Evolutionary conservation across 2,113 vertebrate genomes (phyloP).

Genomic region (Australoheros scitulus): DNA sequence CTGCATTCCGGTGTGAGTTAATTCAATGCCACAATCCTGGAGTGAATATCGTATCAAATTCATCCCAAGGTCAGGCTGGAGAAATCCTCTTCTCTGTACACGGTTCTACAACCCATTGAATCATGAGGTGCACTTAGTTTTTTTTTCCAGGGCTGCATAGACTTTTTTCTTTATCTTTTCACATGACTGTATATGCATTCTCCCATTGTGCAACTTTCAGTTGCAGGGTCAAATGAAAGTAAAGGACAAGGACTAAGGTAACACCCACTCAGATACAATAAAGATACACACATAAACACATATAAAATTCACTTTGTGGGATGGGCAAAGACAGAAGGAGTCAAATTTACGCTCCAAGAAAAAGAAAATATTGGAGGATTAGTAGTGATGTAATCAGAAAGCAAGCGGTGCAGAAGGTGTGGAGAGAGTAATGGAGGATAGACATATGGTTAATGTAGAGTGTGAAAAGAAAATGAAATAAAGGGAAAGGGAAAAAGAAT

Average conservation of each 20-base stretch:
- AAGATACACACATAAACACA: not conserved
- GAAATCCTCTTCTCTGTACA: not conserved
- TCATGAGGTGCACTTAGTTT: not conserved
- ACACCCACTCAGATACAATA: not conserved
- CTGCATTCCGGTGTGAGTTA: not conserved
- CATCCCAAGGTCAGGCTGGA: not conserved
- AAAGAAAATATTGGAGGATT: slow-evolving; percentile 22
- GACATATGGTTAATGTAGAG: slow-evolving; percentile 22
- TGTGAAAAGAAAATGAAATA: slow-evolving; percentile 4
- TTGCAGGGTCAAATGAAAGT: slow-evolving; percentile 11
- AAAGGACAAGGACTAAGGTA: not conserved
- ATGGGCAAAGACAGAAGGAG: not conserved
- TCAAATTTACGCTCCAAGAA: slow-evolving; percentile 53
- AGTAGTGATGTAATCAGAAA: slow-evolving; percentile 27
- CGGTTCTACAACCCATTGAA: not conserved
- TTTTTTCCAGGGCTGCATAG: not conserved
- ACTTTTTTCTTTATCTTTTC: not conserved
- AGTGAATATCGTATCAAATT: not conserved
- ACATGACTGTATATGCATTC: not conserved
- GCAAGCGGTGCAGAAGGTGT: not conserved
- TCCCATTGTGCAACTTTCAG: not conserved
- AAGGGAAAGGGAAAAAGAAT: not conserved
- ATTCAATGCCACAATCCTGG: not conserved
- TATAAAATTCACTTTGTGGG: not conserved
- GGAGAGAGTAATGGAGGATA: slow-evolving; percentile 3